Conservation (phyloP, 2,797 vertebrate species). For the Anguilla megastoma region DNA sequence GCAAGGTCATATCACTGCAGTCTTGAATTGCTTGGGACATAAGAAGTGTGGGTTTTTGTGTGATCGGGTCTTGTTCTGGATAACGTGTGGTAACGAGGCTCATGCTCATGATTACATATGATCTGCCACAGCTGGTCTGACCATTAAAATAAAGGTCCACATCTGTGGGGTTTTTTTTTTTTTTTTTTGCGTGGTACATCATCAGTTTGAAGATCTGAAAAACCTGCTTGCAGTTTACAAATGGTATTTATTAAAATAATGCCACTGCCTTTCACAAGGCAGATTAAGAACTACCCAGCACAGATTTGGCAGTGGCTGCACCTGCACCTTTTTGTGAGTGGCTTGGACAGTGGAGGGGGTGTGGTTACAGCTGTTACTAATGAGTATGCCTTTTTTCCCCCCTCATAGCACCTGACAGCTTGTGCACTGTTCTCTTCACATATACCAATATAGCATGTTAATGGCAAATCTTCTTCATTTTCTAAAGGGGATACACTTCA, state of each 20-base stretch:
- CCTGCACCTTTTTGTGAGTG: neutral
- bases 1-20: neutral
- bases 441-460: too few species aligned
- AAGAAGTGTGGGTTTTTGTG: neutral
- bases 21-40: neutral
- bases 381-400: neutral
- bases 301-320: neutral
- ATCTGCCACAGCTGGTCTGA: neutral
- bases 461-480: too few species aligned
- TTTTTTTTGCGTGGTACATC: neutral
- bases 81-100: neutral
- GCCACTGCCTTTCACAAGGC: neutral
- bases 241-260: neutral
- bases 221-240: neutral
- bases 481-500: too few species aligned
- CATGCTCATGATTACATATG: neutral
- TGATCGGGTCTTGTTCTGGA: neutral
- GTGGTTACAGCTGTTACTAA: neutral
- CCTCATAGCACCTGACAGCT: neutral
- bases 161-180: too few species aligned
- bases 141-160: neutral
- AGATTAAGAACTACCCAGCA: neutral
- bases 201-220: neutral
- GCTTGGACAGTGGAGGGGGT: neutral
- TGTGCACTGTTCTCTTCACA: too few species aligned